Percentiles rank a stretch among this genome's conserved stretches.
Conservation (phyloP, 2,113 vertebrate species). For the Channa maculata region DNA sequence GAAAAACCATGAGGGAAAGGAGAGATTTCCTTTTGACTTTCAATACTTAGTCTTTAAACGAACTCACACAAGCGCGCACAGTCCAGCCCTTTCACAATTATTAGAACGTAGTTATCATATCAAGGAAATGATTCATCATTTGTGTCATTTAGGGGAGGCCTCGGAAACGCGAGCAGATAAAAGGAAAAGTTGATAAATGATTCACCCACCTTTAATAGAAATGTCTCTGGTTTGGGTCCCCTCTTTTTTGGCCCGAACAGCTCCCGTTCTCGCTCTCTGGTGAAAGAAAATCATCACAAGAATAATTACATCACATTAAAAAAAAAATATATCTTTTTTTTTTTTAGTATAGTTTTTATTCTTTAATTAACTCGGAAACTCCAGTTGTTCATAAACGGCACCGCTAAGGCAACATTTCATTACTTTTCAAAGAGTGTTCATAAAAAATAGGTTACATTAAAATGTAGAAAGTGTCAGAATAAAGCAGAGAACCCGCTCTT, state of each 20-base stretch:
- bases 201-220: slow-evolving; percentile 91
- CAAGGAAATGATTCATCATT: background rate
- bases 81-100: background rate
- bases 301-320: background rate
- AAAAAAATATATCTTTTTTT: background rate
- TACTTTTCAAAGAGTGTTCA: background rate
- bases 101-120: background rate
- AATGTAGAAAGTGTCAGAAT: background rate
- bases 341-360: background rate
- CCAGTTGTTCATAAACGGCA: too few relatives aligned
- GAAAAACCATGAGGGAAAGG: background rate
- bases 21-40: background rate
- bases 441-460: background rate
- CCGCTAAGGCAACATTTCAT: rapidly evolving
- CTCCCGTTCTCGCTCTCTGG: slow-evolving; percentile 95
- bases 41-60: background rate
- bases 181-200: background rate
- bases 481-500: background rate
- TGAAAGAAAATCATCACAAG: slow-evolving; percentile 1
- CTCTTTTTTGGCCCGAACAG: slow-evolving; percentile 96
- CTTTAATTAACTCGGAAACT: background rate
- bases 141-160: background rate
- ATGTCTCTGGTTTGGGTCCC: slow-evolving; percentile 97
- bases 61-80: background rate
- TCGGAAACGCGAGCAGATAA: background rate